Conservation (phyloP, 2,113 vertebrate species). For the Rostratula benghalensis region DNA sequence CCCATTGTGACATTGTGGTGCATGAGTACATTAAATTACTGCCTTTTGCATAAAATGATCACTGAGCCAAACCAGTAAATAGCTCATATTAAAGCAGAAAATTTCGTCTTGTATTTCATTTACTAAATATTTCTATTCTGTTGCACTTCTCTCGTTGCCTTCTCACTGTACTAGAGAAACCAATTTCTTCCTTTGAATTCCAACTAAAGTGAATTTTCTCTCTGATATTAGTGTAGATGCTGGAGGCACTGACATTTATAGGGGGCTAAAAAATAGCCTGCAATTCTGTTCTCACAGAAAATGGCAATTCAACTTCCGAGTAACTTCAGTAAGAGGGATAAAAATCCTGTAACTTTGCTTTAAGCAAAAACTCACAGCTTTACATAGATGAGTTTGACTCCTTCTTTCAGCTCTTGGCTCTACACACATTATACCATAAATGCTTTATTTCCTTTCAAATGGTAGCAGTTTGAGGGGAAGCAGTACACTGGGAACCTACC, state of each 20-base stretch:
- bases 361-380: not conserved
- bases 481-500: not conserved
- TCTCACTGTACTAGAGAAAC: constrained; percentile 27
- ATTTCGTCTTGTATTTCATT: constrained; percentile 33
- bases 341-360: not conserved
- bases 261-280: not conserved
- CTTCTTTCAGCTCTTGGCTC: not conserved
- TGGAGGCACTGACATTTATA: not conserved
- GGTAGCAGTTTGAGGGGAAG: not conserved
- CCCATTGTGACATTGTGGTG: constrained; percentile 14
- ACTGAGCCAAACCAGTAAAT: constrained; percentile 53
- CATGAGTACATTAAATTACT: constrained; percentile 51
- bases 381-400: not conserved
- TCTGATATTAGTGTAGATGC: not conserved
- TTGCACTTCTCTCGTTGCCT: not conserved
- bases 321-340: not conserved
- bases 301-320: not conserved
- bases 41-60: constrained; percentile 47
- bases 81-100: constrained; percentile 49
- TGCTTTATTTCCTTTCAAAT: not conserved
- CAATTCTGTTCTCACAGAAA: not conserved
- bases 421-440: not conserved
- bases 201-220: constrained; percentile 20
- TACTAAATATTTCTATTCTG: constrained; percentile 52
- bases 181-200: not conserved